Percentiles rank a stretch among this genome's conserved stretches.
These are phyloP conservation scores for Tichodroma muraria DNA, from an alignment of 2,113 vertebrate genomes.

Conservation along the genomic window DNA sequence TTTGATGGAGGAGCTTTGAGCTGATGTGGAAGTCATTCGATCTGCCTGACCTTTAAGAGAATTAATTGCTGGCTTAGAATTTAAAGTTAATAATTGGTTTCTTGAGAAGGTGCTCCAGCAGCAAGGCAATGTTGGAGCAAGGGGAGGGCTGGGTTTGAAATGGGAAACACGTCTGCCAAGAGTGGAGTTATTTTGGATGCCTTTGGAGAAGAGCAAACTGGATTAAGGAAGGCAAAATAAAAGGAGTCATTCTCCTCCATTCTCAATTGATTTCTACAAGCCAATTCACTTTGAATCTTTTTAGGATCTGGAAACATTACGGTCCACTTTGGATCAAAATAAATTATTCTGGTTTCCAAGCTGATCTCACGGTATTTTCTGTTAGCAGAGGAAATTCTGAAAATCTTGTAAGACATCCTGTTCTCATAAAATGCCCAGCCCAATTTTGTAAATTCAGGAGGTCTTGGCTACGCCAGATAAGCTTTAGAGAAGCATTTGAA, in stretches of 20 bases:
- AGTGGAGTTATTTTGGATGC: neutral
- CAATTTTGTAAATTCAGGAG: slow-evolving; percentile 53
- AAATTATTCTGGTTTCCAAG: neutral
- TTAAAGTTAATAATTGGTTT: slow-evolving; percentile 23
- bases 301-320: neutral
- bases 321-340: slow-evolving; percentile 2
- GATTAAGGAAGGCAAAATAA: neutral
- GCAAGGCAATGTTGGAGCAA: neutral
- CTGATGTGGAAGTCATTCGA: slow-evolving; percentile 20
- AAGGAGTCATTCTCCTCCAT: neutral
- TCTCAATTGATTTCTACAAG: neutral
- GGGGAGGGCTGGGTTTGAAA: neutral
- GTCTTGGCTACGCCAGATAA: slow-evolving; percentile 58
- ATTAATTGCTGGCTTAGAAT: slow-evolving; percentile 16
- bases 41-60: slow-evolving; percentile 47
- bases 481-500: slow-evolving; percentile 43
- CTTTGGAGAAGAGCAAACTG: neutral
- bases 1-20: slow-evolving; percentile 30
- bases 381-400: slow-evolving; percentile 43
- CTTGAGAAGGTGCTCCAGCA: neutral
- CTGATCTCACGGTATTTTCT: slow-evolving; percentile 32
- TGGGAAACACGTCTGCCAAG: neutral
- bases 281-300: neutral
- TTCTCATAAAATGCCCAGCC: slow-evolving; percentile 54
- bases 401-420: slow-evolving; percentile 49